phyloP scores from a whole-genome alignment of 1,140 invertebrate species.

The Achroia grisella region DNA sequence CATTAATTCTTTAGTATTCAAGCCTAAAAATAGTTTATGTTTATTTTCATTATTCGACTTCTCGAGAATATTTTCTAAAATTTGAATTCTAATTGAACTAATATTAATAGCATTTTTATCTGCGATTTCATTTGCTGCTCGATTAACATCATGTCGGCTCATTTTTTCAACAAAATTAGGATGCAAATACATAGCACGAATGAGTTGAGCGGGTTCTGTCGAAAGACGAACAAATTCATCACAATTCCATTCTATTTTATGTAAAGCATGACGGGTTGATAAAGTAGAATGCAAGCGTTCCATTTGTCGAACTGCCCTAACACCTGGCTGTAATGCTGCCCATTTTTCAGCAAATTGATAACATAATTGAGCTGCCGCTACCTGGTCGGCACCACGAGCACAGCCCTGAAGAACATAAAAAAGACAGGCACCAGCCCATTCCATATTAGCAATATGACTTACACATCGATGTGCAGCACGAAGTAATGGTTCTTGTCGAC shows the following conservation, averaged over 20 bases:
- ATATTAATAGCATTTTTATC: conserved; percentile 67
- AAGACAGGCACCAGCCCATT: conserved; percentile 70
- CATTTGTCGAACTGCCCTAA: conserved; percentile 67
- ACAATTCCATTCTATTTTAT: conserved; percentile 73
- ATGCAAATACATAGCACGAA: conserved; percentile 73
- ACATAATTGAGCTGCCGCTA: conserved; percentile 74
- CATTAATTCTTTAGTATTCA: conserved; percentile 53
- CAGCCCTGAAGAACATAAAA: conserved; percentile 70
- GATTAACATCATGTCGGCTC: conserved; percentile 71
- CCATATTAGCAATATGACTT: conserved; percentile 66
- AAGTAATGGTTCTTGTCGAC: conserved; percentile 54
- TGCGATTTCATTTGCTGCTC: conserved; percentile 73
- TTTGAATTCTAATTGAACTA: conserved; percentile 62
- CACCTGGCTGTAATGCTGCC: conserved; percentile 64
- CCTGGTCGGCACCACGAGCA: conserved; percentile 74
- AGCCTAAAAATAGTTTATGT: conserved; percentile 20
- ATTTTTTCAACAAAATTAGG: conserved; percentile 67
- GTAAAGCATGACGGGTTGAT: conserved; percentile 73
- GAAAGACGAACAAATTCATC: conserved; percentile 72
- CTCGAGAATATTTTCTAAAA: conserved; percentile 64
- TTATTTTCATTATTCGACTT: conserved; percentile 41
- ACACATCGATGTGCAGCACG: conserved; percentile 64
- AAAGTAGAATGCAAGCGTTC: conserved; percentile 72
- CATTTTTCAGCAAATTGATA: conserved; percentile 75
- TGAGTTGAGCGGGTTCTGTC: conserved; percentile 72